Evolutionary conservation across 2,113 vertebrate genomes (phyloP), one percentile per base, ranked within the genome.

Genomic region (Alces alces): DNA sequence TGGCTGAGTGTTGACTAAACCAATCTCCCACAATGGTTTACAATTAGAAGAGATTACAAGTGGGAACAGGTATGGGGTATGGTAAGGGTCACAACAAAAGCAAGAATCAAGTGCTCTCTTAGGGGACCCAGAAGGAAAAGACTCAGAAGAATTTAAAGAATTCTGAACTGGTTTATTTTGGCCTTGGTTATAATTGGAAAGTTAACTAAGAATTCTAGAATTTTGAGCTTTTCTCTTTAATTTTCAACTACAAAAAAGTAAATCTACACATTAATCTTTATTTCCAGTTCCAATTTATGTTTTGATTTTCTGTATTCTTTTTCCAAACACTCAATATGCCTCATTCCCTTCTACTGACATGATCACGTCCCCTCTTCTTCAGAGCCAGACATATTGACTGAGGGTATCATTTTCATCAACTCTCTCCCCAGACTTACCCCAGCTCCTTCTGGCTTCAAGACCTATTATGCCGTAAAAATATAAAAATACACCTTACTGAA

Each of bases 1-100:
- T 93, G 43, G 55, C 39, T 60, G 78, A 66, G 27, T 84, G 57
- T 95, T 95, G 73, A 90, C 84, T 89, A 87, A 95, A 96, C 47
- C 54, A 23, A 58, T 94, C 64, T 78, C 23, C 57, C 66, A 28
- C 89, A 89, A 47, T 87, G 25, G 27, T 92, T 87, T 73, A 93
- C 7, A 87, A 95, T 84, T 33, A 89, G 64, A 85, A 86, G 58
- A 86, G 82, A 92, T 52, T 52, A 47, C 43, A 36, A 79, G 47
- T 73, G 84, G 64, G 36, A 30, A 88, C 86, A 89, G 33, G 39
- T 54, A 39, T 91, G 2, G 19, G 55, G 55, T 85, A 13, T 95
- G 96, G n/a, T 61, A 87, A 86, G 25, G 70, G 19, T 95, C 47
- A 76, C 54, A 88, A 45, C 73, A 70, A 73, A 95, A 83, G 39